Evolutionary conservation across 2,888 invertebrate species (phyloP), one percentile per base, ranked within the genome.

Genomic region (Oithona nana): DNA sequence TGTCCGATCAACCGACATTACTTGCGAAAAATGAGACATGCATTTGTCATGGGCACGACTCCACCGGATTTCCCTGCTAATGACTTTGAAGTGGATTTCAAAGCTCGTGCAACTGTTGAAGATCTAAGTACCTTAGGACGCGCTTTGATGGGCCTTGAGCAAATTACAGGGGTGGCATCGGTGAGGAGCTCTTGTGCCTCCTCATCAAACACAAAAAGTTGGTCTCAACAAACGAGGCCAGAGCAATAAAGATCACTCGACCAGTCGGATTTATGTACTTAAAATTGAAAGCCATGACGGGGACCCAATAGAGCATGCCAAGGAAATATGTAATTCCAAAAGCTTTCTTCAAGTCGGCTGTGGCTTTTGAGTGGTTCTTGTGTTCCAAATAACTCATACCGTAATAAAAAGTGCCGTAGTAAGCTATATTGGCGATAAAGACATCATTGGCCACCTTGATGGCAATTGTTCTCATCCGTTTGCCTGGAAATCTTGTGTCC

Each of bases 21-120:
- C 29, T 50, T 50, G 1, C 13, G 28, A n/a, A 16, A 50, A 49
- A 39, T 48, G 28, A 16, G 59, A 6, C 28, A 50, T 28, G 16
- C 20, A 1, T 59, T 59, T 24, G 24, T 49, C 16, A 24, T 50
- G 28, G 28, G 28, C n/a, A 22, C 6, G 22, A 57, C 30, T 29
- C 54, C 54, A 22, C 54, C 54, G 2, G 54, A 54, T 26, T 54
- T 54, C 54, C 54, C 51, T 16, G 20, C 26, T n/a, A 50, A 59
- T 1, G 26, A 54, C 54, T 24, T 24, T 26, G 59, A 59, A 28
- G 26, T 28, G 11, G 2, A 49, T n/a, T 59, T 49, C 49, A 59
- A 22, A 4, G 28, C 24, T 59, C 16, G 49, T 3, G 16, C 48
- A 13, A 50, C 48, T 6, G 24, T 48, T 24, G 28, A 49, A 13